Conservation (phyloP, 1,140 invertebrate genomes). For the Hermetia illucens region DNA sequence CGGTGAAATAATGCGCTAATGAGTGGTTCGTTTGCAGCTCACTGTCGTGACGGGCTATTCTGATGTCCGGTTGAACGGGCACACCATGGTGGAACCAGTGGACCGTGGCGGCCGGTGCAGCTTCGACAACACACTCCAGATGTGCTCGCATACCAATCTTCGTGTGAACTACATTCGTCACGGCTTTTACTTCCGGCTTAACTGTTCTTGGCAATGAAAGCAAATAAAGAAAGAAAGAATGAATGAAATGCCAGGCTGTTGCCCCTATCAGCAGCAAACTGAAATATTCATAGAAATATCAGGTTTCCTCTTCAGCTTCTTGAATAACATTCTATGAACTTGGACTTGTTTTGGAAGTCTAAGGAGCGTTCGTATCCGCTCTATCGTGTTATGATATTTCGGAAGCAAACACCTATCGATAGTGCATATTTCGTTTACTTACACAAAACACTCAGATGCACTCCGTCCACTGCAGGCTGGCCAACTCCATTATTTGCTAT, state of each 20-base stretch:
- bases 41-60: conserved; percentile 34
- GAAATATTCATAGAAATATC: no score
- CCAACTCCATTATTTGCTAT: conserved; percentile 57
- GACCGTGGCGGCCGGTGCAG: conserved; percentile 49
- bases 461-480: conserved; percentile 44
- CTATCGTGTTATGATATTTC: no score
- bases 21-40: conserved; percentile 16
- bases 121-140: conserved; percentile 49
- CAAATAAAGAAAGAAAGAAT: no score
- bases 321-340: no score
- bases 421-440: no score
- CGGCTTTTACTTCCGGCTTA: conserved; percentile 48
- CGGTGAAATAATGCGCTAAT: conserved; percentile 15
- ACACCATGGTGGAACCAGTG: conserved; percentile 42
- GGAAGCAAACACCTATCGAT: no score
- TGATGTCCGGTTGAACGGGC: conserved; percentile 37
- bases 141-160: conserved; percentile 48
- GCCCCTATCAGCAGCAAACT: no score
- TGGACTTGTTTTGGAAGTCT: no score
- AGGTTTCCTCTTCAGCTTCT: no score
- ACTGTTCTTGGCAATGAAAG: no score
- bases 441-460: conserved; percentile 45
- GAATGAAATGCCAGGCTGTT: no score
- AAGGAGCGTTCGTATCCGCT: no score
- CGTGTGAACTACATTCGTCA: conserved; percentile 52